phyloP scores from a whole-genome alignment of 2,113 vertebrate species.

The Pseudolaguvia tuberculata region DNA sequence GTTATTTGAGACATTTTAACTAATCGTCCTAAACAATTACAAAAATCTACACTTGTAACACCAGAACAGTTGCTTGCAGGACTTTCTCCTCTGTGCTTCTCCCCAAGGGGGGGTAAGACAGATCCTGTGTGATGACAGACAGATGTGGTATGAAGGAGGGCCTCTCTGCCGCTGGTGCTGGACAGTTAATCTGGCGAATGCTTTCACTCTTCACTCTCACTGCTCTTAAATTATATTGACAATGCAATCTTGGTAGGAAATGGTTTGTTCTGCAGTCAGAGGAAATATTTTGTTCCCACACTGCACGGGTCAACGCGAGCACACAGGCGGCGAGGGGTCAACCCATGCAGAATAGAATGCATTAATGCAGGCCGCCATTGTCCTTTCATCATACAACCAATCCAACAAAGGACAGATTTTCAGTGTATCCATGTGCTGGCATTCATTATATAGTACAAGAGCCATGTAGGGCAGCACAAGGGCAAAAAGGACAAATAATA shows the following conservation, averaged over 20 bases:
- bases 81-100: not conserved
- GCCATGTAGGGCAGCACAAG: not conserved
- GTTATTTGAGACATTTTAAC: not conserved
- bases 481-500: slow-evolving; percentile 21
- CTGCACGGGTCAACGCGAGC: slow-evolving; percentile 55
- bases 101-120: slow-evolving; percentile 1
- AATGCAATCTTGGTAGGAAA: slow-evolving; percentile 63
- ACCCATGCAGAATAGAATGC: slow-evolving; percentile 5
- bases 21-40: no score
- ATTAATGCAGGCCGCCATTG: slow-evolving; percentile 10
- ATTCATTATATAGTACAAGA: slow-evolving; percentile 15
- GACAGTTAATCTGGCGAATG: slow-evolving; percentile 31
- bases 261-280: slow-evolving; percentile 57
- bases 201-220: slow-evolving; percentile 36
- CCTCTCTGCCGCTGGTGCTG: slow-evolving; percentile 6
- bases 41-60: not conserved
- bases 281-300: slow-evolving; percentile 73
- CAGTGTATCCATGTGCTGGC: not conserved
- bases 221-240: slow-evolving; percentile 62
- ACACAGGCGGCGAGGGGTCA: slow-evolving; percentile 25
- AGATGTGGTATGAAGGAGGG: slow-evolving; percentile 26
- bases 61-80: not conserved
- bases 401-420: not conserved
- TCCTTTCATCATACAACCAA: slow-evolving; percentile 12
- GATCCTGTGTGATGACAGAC: slow-evolving; percentile 13